Evolutionary conservation across 2,888 invertebrate species (phyloP).

Genomic region (Yponomeuta sedellus): DNA sequence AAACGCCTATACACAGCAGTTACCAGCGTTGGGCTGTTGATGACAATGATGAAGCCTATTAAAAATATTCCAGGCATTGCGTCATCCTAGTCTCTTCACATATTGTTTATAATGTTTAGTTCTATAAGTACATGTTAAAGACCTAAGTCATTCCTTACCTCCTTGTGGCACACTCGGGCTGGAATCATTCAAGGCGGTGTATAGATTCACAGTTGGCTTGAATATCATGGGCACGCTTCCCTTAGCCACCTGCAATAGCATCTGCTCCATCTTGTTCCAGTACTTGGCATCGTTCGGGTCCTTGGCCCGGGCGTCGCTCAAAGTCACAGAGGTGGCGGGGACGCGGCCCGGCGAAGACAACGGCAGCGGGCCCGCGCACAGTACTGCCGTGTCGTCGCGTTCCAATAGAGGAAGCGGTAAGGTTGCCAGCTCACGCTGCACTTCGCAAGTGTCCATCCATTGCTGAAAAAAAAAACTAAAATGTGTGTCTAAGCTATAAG

Average conservation of each 20-base stretch:
- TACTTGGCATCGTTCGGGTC: slow-evolving; percentile 36
- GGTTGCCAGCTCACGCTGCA: slow-evolving; percentile 66
- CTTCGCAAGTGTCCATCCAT: slow-evolving; percentile 62
- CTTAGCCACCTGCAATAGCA: slow-evolving; percentile 82
- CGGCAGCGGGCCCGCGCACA: slow-evolving; percentile 79
- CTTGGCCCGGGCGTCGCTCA: slow-evolving; percentile 37
- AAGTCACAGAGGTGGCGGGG: slow-evolving; percentile 69
- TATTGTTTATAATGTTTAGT: no score
- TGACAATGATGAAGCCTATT: no score
- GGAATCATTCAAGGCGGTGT: slow-evolving; percentile 80
- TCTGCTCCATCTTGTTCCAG: slow-evolving; percentile 88
- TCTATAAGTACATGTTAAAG: no score
- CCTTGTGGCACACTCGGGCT: slow-evolving; percentile 85
- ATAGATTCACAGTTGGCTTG: slow-evolving; percentile 85
- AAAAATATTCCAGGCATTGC: no score
- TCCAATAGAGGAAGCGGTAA: slow-evolving; percentile 86
- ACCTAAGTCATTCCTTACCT: slow-evolving; percentile 51
- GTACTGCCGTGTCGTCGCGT: slow-evolving; percentile 81
- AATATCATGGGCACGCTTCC: slow-evolving; percentile 84
- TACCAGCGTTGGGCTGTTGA: no score
- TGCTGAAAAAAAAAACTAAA: slow-evolving; percentile 41
- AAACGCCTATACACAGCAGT: no score
- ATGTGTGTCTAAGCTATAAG: no score
- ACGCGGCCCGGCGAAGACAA: slow-evolving; percentile 73
- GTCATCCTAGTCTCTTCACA: no score